Percentiles rank a stretch among this genome's conserved stretches.
Conservation (phyloP, 2,888 invertebrate species). For the Caenorhabditis sp. region DNA sequence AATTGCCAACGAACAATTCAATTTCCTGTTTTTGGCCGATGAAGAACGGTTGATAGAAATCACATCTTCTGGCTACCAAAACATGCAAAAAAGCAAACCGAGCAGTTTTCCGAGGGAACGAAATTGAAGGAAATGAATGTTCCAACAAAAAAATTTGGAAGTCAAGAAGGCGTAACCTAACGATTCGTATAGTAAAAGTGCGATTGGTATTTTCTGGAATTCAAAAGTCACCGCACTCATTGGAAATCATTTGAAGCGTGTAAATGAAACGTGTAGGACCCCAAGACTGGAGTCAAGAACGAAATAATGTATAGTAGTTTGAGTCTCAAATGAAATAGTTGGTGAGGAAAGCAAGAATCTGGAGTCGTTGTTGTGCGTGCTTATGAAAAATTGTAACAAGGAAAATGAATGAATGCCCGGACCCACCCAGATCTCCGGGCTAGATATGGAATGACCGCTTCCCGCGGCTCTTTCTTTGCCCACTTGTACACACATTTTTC, state of each 20-base stretch:
- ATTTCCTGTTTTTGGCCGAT: conserved; percentile 51
- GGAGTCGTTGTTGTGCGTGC: conserved; percentile 32
- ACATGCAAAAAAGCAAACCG: not conserved
- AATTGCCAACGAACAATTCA: conserved; percentile 33
- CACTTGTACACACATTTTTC: conserved; percentile 33
- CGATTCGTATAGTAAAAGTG: conserved; percentile 22
- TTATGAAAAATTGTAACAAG: conserved; percentile 57
- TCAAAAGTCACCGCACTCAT: conserved; percentile 46
- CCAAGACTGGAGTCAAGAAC: conserved; percentile 12
- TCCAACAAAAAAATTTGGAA: not conserved
- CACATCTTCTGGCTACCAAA: not conserved
- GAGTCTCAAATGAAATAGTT: conserved; percentile 38
- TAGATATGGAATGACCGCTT: conserved; percentile 33
- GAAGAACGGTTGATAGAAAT: conserved; percentile 32
- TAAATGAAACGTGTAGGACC: conserved; percentile 19
- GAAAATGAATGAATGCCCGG: conserved; percentile 49
- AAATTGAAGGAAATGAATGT: too few species aligned
- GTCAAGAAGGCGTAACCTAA: conserved; percentile 9
- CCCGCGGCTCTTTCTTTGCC: conserved; percentile 10
- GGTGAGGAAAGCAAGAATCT: conserved; percentile 23
- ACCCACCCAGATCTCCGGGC: conserved; percentile 22
- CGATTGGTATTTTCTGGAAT: conserved; percentile 46
- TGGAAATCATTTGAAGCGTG: conserved; percentile 45
- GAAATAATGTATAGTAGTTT: conserved; percentile 34
- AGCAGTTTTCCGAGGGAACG: too few species aligned